Evolutionary conservation across 1,140 invertebrate species (phyloP), one percentile per base, ranked within the genome.

Genomic region (Procambarus virginalis): DNA sequence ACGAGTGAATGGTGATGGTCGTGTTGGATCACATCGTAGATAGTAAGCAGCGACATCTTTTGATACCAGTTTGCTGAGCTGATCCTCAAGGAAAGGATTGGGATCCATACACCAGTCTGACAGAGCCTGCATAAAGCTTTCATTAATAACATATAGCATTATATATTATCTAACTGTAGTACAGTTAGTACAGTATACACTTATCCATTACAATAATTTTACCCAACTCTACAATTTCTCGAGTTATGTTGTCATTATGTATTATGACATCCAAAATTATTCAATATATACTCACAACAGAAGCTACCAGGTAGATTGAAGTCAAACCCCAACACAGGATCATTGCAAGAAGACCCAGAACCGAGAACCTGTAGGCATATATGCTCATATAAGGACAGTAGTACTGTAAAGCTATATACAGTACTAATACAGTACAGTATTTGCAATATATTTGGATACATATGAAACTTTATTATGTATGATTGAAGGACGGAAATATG

Each of bases 241-340:
- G 34, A 34, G 34, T 34, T 34, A 34, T 34, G 34, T 34, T 34
- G 34, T 34, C 34, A 34, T 34, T 34, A 34, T 34, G 34, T 34
- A 34, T 34, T 34, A 34, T 34, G 34, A 34, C 34, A 80, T 58
- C 88, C 22, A 79, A 83, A 73, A 34, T 34, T 82, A 34, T 48
- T 3, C 55, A 76, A 45, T 46, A 87, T 64, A 48, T 93, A 89
- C 88, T 89, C 60, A 95, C 95, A 92, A 98, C 97, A 78, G 96
- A 96, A 17, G 96, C 95, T 48, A 97, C 96, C 80, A 98, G 94
- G 94, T 98, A 97, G 48, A 98, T 93, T 77, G 97, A 97, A 45
- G 97, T 96, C 94, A 97, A 96, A 83, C 97, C 94, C 96, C 97
- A 98, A 91, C 97, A 98, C 90, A 97, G 96, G 92, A 98, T 98